phyloP scores from a whole-genome alignment of 2,888 invertebrate species.

The Thera obeliscata region DNA sequence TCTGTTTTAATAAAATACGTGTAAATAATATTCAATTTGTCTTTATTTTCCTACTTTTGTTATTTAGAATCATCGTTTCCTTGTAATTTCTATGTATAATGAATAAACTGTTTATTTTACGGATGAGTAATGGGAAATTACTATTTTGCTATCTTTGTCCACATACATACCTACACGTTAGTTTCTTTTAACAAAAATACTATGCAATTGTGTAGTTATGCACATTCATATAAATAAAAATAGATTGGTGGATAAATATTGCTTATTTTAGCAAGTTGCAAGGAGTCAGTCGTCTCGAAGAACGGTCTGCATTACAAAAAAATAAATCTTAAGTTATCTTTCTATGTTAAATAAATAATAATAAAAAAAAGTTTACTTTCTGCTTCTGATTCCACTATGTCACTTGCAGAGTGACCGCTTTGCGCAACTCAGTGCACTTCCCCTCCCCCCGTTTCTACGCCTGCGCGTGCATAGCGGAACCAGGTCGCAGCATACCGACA shows the following conservation, averaged over 20 bases:
- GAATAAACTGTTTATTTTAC: neutral
- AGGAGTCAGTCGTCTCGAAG: no score
- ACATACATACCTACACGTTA: neutral
- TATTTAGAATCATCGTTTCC: neutral
- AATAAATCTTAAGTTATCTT: no score
- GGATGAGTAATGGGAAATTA: neutral
- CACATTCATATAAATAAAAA: no score
- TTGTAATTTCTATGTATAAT: neutral
- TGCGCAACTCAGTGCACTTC: slow-evolving; percentile 82
- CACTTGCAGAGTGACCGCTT: slow-evolving; percentile 74
- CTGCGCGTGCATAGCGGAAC: slow-evolving; percentile 83
- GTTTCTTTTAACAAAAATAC: neutral
- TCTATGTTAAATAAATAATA: no score
- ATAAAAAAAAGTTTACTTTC: slow-evolving; percentile 1
- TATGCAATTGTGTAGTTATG: no score
- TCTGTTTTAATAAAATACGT: no score
- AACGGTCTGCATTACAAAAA: no score
- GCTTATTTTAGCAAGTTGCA: no score
- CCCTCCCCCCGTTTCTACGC: slow-evolving; percentile 65
- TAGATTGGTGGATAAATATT: no score
- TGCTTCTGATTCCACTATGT: slow-evolving; percentile 34
- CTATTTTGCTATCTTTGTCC: neutral
- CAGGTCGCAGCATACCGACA: slow-evolving; percentile 76
- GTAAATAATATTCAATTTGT: no score
- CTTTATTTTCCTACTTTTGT: neutral